A percentile compares a stretch with the other conserved stretches of the same genome.
Evolutionary conservation across 2,888 invertebrate genomes (phyloP).

Genomic region (Oscheius myriophilus): DNA sequence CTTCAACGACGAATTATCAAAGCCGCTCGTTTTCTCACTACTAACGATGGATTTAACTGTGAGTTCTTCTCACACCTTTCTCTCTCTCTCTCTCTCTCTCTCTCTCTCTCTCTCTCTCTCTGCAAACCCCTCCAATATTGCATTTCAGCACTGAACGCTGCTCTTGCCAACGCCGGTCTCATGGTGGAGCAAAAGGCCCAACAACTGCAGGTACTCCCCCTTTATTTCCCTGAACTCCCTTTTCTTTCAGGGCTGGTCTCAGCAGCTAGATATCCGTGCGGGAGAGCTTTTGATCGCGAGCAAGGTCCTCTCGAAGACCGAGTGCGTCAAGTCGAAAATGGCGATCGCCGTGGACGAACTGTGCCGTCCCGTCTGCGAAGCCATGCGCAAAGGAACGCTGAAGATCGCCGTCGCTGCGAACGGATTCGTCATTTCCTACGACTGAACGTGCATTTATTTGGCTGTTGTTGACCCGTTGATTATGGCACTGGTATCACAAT

Average conservation of each 20-base stretch:
- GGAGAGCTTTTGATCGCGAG: constrained; percentile 38
- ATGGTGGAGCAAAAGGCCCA: constrained; percentile 34
- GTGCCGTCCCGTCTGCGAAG: constrained; percentile 21
- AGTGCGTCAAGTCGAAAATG: constrained; percentile 34
- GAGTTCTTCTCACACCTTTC: too few species aligned
- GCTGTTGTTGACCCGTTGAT: too few species aligned
- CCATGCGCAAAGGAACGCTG: constrained; percentile 15
- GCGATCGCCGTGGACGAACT: constrained; percentile 15
- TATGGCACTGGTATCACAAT: too few species aligned
- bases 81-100: too few species aligned
- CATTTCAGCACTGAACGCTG: constrained; percentile 31
- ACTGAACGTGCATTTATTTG: too few species aligned
- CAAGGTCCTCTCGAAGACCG: constrained; percentile 36
- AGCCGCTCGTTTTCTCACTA: constrained; percentile 5
- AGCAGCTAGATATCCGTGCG: constrained; percentile 41
- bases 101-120: too few species aligned
- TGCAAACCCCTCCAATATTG: neutral
- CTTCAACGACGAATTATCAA: constrained; percentile 14
- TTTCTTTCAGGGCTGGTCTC: constrained; percentile 43
- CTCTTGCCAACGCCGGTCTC: constrained; percentile 36
- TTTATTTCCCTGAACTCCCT: neutral
- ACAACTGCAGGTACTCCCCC: constrained; percentile 37
- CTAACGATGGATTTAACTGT: constrained; percentile 3
- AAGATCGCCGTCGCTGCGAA: constrained; percentile 4
- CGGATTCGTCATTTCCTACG: neutral